phyloP scores from a whole-genome alignment of 64 coral and sea anemone genomes.

The Astreopora myriophthalma region DNA sequence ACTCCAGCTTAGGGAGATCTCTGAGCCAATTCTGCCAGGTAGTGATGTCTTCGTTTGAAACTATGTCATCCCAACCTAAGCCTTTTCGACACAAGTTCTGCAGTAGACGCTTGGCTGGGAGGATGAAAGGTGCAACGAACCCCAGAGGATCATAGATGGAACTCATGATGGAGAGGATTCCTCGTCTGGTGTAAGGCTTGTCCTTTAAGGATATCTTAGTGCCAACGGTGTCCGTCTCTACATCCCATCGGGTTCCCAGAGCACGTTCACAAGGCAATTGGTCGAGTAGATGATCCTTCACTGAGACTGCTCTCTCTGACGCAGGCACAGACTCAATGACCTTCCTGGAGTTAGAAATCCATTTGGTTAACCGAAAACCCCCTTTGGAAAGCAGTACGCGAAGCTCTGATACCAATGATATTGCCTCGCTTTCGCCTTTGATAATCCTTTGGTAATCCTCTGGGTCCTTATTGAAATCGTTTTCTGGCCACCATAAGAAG shows the following conservation, averaged over 20 bases:
- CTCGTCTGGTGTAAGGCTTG: constrained; percentile 2
- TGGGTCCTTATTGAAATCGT: background rate
- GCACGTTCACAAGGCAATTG: constrained; percentile 11
- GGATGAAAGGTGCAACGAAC: constrained; percentile 20
- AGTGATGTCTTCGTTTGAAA: background rate
- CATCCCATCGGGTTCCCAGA: constrained; percentile 5
- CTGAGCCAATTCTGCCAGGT: background rate
- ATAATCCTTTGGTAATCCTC: constrained; percentile 38
- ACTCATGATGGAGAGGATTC: constrained; percentile 4
- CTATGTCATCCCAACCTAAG: constrained; percentile 5
- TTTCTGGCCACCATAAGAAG: constrained; percentile 57
- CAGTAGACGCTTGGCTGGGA: constrained; percentile 3
- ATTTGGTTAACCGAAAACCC: constrained; percentile 8
- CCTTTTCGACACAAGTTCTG: constrained; percentile 12
- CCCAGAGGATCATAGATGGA: constrained; percentile 49
- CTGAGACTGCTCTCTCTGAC: background rate
- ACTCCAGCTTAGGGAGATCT: background rate
- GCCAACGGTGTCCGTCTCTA: background rate
- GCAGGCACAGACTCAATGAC: background rate
- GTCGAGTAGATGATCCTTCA: constrained; percentile 1
- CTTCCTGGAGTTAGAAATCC: constrained; percentile 7
- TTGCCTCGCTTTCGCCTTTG: background rate
- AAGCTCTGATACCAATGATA: background rate
- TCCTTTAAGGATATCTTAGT: constrained; percentile 26
- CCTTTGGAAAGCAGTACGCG: background rate